Conservation (phyloP, 2,797 vertebrate species). For the Acanthopagrus latus region DNA sequence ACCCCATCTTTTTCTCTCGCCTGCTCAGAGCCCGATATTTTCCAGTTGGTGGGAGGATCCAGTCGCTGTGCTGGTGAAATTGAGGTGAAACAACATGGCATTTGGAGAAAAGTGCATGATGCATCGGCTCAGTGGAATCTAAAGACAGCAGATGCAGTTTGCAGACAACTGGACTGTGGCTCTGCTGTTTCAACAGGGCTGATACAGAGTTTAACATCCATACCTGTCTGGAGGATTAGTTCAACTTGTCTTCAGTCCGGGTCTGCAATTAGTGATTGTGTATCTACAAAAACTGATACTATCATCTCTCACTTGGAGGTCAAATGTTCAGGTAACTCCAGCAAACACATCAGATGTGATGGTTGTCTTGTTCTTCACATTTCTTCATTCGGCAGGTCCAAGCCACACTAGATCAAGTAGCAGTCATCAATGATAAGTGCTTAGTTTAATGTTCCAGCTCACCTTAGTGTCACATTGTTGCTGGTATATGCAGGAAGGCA, state of each 20-base stretch:
- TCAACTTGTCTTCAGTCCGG: not conserved
- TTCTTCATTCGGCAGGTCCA: too few species aligned
- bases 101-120: not conserved
- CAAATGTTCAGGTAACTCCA: slow-evolving; percentile 10
- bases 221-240: too few species aligned
- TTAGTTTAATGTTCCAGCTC: too few species aligned
- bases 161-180: slow-evolving; percentile 8
- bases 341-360: too few species aligned
- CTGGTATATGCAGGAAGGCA: too few species aligned
- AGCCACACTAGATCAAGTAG: too few species aligned
- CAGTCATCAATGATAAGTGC: too few species aligned
- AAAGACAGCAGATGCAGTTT: rapidly evolving
- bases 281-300: rapidly evolving
- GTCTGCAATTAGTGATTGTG: not conserved
- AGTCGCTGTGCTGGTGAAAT: not conserved
- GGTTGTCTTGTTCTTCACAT: too few species aligned
- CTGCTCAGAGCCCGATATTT: not conserved
- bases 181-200: not conserved
- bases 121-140: not conserved
- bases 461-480: too few species aligned
- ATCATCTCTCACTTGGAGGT: not conserved
- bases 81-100: not conserved
- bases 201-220: too few species aligned
- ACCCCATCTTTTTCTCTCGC: not conserved
- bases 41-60: slow-evolving; percentile 4